A percentile compares a stretch with the other conserved stretches of the same genome.
Conservation (phyloP, 2,113 vertebrate genomes). For the Xiphophorus couchianus region DNA sequence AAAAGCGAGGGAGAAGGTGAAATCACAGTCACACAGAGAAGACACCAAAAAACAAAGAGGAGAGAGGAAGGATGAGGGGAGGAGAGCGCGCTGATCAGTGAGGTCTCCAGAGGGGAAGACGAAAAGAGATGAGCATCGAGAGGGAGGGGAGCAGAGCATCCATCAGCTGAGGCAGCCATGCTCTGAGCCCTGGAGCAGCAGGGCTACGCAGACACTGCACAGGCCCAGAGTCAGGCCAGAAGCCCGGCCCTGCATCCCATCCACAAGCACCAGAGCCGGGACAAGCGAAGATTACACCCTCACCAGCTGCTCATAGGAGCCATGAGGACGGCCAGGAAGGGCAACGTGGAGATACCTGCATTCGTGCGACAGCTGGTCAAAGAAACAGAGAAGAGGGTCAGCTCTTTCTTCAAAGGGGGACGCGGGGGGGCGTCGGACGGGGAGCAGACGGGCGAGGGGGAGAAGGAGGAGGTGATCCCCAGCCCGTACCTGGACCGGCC, state of each 20-base stretch:
- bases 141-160: constrained; percentile 57
- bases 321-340: constrained; percentile 80
- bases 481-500: constrained; percentile 76
- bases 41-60: constrained; percentile 34
- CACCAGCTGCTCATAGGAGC: constrained; percentile 28
- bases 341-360: constrained; percentile 79
- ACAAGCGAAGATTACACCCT: constrained; percentile 24
- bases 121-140: constrained; percentile 57
- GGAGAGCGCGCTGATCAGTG: constrained; percentile 45
- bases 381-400: constrained; percentile 81
- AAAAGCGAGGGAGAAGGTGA: constrained; percentile 73
- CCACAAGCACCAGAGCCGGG: constrained; percentile 32
- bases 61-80: constrained; percentile 47
- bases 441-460: constrained; percentile 61
- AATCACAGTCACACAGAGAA: constrained; percentile 60
- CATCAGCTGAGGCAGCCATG: constrained; percentile 66
- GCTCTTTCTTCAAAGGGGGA: constrained; percentile 81
- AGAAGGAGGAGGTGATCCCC: constrained; percentile 71
- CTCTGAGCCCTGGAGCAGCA: constrained; percentile 67
- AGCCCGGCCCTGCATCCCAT: constrained; percentile 34
- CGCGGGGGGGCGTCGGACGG: constrained; percentile 71
- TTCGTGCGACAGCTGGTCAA: constrained; percentile 82
- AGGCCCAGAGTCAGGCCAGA: constrained; percentile 54
- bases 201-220: constrained; percentile 54
- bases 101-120: constrained; percentile 52